Percentiles rank a stretch among this genome's conserved stretches.
These are phyloP conservation scores for Protobothrops mucrosquamatus DNA, from an alignment of 2,113 vertebrate species.

Conservation along the genomic window DNA sequence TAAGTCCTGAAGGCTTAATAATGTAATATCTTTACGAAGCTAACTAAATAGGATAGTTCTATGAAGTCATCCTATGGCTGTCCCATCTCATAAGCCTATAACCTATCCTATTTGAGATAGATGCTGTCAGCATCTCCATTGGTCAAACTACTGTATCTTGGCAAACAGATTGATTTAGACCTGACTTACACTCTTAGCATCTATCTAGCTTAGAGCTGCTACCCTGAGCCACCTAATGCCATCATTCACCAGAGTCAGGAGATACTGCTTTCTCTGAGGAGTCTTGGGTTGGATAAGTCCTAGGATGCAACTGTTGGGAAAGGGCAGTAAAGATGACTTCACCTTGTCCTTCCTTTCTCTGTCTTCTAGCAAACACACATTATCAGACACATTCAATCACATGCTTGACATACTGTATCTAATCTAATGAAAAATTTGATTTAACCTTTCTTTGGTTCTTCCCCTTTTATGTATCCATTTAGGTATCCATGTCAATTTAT, in stretches of 20 bases:
- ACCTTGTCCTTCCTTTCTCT: background rate
- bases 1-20: constrained; percentile 69
- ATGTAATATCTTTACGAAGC: constrained; percentile 66
- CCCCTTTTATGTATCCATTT: background rate
- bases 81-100: background rate
- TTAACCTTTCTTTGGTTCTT: background rate
- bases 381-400: background rate
- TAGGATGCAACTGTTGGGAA: background rate
- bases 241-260: background rate
- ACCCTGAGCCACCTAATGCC: background rate
- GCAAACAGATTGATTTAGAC: background rate
- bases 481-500: background rate
- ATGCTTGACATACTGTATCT: background rate
- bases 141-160: background rate
- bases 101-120: background rate
- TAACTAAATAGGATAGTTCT: constrained; percentile 61
- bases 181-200: background rate
- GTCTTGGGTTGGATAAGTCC: background rate
- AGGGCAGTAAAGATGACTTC: background rate
- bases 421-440: background rate
- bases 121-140: background rate
- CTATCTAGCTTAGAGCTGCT: background rate
- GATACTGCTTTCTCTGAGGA: background rate
- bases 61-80: background rate
- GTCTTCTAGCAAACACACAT: background rate